phyloP scores from a whole-genome alignment of 1,140 invertebrate species.

The Leptopilina boulardi region DNA sequence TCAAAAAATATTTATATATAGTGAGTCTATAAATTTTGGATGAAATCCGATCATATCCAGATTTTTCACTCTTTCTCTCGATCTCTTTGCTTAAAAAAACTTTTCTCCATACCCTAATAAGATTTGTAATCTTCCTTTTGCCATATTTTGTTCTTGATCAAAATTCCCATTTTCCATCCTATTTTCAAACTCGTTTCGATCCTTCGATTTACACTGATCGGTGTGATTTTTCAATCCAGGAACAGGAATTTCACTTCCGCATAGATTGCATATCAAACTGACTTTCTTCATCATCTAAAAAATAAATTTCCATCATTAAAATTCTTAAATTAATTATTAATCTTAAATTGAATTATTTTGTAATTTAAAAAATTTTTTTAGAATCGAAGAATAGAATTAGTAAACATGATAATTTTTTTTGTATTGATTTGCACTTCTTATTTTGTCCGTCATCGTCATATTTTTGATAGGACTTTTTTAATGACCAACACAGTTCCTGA shows the following conservation, averaged over 20 bases:
- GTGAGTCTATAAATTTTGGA: background rate
- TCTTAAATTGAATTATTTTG: background rate
- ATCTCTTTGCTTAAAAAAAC: background rate
- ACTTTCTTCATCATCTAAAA: background rate
- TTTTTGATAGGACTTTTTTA: constrained; percentile 14
- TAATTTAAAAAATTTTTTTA: too few relatives aligned
- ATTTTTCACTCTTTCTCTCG: background rate
- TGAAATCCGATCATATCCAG: constrained; percentile 4
- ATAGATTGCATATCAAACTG: background rate
- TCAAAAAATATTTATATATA: background rate
- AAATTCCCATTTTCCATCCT: background rate
- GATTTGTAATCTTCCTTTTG: background rate
- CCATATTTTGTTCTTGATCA: background rate
- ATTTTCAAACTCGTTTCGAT: background rate
- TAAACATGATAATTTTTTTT: background rate
- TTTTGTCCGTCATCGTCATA: background rate
- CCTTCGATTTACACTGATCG: background rate
- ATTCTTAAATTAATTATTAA: background rate
- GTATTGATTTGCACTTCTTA: background rate
- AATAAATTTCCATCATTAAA: background rate
- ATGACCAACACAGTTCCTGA: background rate
- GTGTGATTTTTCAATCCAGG: constrained; percentile 4
- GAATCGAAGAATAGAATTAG: too few relatives aligned
- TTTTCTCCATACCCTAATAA: constrained; percentile 6
- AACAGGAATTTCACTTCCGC: constrained; percentile 11